These are phyloP conservation scores for Centropristis striata DNA, from an alignment of 2,113 vertebrate genomes.

Conservation along the genomic window DNA sequence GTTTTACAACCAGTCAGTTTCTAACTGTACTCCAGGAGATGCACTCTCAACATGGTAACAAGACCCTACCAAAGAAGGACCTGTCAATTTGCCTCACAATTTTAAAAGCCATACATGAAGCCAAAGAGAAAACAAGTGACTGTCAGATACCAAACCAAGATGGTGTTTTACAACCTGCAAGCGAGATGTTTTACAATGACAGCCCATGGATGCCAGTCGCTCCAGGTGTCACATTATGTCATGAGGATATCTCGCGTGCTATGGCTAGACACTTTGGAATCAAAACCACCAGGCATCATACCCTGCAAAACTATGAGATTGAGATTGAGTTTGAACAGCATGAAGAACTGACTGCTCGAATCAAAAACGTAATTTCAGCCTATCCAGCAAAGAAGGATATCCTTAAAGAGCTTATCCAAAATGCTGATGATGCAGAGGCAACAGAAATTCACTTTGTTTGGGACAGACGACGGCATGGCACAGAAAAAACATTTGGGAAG, in stretches of 20 bases:
- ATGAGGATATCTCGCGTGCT: constrained; percentile 78
- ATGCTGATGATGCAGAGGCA: constrained; percentile 89
- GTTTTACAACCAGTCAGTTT: constrained; percentile 80
- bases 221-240: constrained; percentile 79
- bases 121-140: constrained; percentile 36
- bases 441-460: constrained; percentile 88
- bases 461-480: constrained; percentile 85
- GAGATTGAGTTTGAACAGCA: constrained; percentile 84
- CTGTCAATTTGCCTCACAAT: constrained; percentile 80
- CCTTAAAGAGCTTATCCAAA: constrained; percentile 90
- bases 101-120: constrained; percentile 71
- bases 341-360: constrained; percentile 86
- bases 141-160: constrained; percentile 85
- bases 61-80: constrained; percentile 67
- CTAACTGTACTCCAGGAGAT: constrained; percentile 77
- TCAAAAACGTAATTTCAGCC: constrained; percentile 89
- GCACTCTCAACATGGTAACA: constrained; percentile 54
- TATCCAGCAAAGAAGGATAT: constrained; percentile 85
- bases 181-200: constrained; percentile 86
- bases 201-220: constrained; percentile 84
- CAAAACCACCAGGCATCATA: constrained; percentile 82
- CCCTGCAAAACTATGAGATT: constrained; percentile 66
- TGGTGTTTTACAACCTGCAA: constrained; percentile 78
- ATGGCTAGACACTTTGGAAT: constrained; percentile 81
- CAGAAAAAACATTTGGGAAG: constrained; percentile 77